Evolutionary conservation across 1,140 invertebrate species (phyloP), one percentile per base, ranked within the genome.

Genomic region (Stegodyphus mimosarum): DNA sequence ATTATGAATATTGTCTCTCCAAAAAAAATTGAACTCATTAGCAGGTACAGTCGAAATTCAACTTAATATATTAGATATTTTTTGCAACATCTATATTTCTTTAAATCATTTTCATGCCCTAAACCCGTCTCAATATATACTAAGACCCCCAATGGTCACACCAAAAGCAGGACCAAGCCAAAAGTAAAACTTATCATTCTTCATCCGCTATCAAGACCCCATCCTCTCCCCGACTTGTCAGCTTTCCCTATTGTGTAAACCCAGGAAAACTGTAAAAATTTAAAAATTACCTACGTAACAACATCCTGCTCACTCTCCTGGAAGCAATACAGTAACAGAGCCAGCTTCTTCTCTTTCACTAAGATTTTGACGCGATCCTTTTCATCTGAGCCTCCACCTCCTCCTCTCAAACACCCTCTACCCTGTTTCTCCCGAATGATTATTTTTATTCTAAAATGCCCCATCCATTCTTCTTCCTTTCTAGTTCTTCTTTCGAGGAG

Each of bases 161-260:
- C 15, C 50, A 51, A 72, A n/a, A 51, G 17, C 69, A 71, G 7
- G 13, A 49, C 70, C 70, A 15, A 17, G 7, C 11, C 49, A 72
- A 51, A 72, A 72, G 70, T 72, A 72, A 72, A 72, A 72, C 70
- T 72, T 72, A 72, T 72, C 70, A 72, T 72, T 72, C 70, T 72
- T 72, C 70, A 72, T 72, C 70, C 70, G 70, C 70, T 72, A 72
- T 72, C 70, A 72, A 72, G 49, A 51, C 70, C 49, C 49, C 49
- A 7, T 18, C 17, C 70, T 9, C 49, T 51, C 10, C 49, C 9
- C 49, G 9, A 51, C 70, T 72, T 72, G 70, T 72, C 70, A 72
- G 52, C 70, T 72, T 50, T 51, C 49, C 15, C 70, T 72, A 72
- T 72, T 72, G 70, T 72, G 70, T 72, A 49, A 72, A 72, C 70